Conservation (phyloP, 2,888 invertebrate genomes). For the Microplitis deprimator region DNA sequence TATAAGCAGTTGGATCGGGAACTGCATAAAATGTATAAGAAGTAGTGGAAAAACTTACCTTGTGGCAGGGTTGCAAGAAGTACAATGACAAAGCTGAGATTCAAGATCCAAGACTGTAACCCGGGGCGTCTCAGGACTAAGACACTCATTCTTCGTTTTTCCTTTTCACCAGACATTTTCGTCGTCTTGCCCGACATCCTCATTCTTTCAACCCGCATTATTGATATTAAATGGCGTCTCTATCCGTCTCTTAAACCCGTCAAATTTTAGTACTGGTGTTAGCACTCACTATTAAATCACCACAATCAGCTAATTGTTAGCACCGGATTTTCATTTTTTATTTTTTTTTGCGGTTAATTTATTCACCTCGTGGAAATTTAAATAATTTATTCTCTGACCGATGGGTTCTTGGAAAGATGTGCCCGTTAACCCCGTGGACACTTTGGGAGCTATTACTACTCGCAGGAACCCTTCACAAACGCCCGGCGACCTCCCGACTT, state of each 20-base stretch:
- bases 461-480: constrained; percentile 38
- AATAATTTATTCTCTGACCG: background rate
- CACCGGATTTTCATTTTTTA: background rate
- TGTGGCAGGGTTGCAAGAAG: constrained; percentile 66
- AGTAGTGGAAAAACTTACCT: constrained; percentile 58
- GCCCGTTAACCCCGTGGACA: constrained; percentile 2
- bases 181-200: constrained; percentile 47
- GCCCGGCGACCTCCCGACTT: constrained; percentile 61
- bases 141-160: constrained; percentile 41
- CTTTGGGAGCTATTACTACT: constrained; percentile 17
- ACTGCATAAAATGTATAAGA: constrained; percentile 9
- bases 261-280: background rate
- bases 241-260: background rate
- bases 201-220: constrained; percentile 25
- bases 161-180: constrained; percentile 31
- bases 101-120: constrained; percentile 60
- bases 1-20: background rate
- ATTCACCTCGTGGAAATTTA: constrained; percentile 8
- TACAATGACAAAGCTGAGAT: constrained; percentile 59
- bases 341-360: background rate
- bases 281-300: background rate
- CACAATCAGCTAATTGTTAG: background rate
- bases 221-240: constrained; percentile 16
- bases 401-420: background rate
- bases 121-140: constrained; percentile 41